Conservation (phyloP, 2,888 invertebrate species). For the Tiliacea citrago region DNA sequence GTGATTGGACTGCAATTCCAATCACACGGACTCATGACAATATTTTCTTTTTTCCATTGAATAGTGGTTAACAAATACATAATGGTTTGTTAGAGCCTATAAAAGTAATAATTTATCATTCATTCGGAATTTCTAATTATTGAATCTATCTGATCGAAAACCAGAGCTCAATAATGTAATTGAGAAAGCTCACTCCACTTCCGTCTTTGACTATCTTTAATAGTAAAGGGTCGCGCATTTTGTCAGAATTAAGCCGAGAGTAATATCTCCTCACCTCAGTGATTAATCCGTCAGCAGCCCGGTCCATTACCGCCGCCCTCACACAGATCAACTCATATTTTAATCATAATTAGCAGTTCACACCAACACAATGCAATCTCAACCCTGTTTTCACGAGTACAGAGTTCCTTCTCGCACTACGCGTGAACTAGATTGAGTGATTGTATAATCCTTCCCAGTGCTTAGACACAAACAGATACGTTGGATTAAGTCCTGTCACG, state of each 20-base stretch:
- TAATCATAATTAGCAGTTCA: constrained; percentile 58
- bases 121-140: no score
- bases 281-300: constrained; percentile 55
- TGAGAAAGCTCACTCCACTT: not conserved
- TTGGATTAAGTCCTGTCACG: constrained; percentile 47
- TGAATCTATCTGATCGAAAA: no score
- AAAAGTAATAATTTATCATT: no score
- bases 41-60: no score
- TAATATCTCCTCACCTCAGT: constrained; percentile 30
- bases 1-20: no score
- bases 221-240: constrained; percentile 21
- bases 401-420: constrained; percentile 20
- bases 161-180: not conserved
- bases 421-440: constrained; percentile 49
- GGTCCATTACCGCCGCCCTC: constrained; percentile 51
- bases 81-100: no score
- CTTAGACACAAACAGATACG: constrained; percentile 61
- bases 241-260: constrained; percentile 16
- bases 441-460: constrained; percentile 60
- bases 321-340: constrained; percentile 64
- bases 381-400: constrained; percentile 19
- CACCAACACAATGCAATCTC: constrained; percentile 28
- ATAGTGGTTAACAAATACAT: no score
- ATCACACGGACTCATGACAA: no score
- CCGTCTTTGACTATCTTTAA: not conserved